Evolutionary conservation across 2,797 vertebrate genomes (phyloP), one percentile per base, ranked within the genome.

Genomic region (Gymnoscopelus braueri): DNA sequence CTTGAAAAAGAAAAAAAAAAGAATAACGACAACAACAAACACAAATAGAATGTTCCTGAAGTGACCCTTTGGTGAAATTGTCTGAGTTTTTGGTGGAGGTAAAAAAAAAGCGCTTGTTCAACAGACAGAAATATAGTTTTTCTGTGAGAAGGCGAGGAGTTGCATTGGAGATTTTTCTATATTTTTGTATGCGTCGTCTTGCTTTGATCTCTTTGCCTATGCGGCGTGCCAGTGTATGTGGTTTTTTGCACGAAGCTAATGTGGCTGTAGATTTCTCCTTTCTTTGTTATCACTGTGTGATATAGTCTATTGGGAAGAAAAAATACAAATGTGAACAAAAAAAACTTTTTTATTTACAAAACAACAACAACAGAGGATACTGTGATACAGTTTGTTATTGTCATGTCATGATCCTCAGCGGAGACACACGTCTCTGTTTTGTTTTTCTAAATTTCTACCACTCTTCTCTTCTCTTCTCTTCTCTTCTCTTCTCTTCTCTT

Each of bases 241-340:
- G 61, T 92, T 87, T 89, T 90, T 91, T 92, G 93, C 93, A 94
- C 92, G 92, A 93, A 87, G 92, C 90, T 92, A 91, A 87, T 29
- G 92, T 93, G 89, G 88, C 90, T 87, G 89, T 93, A 91, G 85
- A 88, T 88, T 91, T 89, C 78, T 89, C 87, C 79, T 89, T 87
- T 92, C 88, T 90, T 90, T 59, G 89, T 94, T 94, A 93, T 93
- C 93, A 93, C 91, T 94, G 91, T 93, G 93, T 94, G 92, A 94
- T 93, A 93, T 93, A 87, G 91, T 93, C 89, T 90, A 87, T 81
- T 86, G 87, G 85, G 87, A 88, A 88, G 90, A 88, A 72, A 69
- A 19, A 58, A 69, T 51, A 81, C 81, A 79, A 88, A 92, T 88
- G 89, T 91, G 85, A 89, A 90, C 59, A 88, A 74, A 77, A 80